Evolutionary conservation across 2,888 invertebrate species (phyloP).

Genomic region (Theretra japonica): DNA sequence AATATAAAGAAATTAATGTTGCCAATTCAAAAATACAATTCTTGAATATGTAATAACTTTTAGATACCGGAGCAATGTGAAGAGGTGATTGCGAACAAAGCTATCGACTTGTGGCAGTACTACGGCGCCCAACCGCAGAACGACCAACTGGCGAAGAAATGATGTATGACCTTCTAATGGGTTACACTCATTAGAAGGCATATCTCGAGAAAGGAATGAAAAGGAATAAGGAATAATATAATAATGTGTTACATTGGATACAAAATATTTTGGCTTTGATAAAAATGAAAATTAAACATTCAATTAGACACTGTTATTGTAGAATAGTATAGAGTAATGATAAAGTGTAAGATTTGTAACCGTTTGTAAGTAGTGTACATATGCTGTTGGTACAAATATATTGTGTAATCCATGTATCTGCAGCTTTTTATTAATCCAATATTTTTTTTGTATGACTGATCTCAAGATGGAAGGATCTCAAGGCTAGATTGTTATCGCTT

Average conservation of each 20-base stretch:
- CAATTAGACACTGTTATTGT: not conserved
- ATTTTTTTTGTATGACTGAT: too few species aligned
- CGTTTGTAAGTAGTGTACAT: conserved; percentile 12
- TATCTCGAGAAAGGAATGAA: not conserved
- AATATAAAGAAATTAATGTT: conserved; percentile 2
- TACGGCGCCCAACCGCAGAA: conserved; percentile 86
- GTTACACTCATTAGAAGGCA: conserved; percentile 77
- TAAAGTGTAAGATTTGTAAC: not conserved
- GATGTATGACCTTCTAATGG: conserved; percentile 84
- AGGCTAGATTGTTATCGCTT: too few species aligned
- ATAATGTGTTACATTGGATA: not conserved
- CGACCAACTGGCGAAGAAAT: conserved; percentile 78
- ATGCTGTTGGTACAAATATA: conserved; percentile 2
- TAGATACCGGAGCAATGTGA: conserved; percentile 92
- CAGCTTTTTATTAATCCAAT: too few species aligned
- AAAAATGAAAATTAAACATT: not conserved
- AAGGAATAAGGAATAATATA: not conserved
- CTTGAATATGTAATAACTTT: not conserved
- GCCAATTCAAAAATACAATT: conserved; percentile 10
- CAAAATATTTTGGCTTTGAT: not conserved
- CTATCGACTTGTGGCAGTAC: conserved; percentile 94
- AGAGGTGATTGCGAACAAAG: conserved; percentile 93
- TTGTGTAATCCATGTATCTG: not conserved
- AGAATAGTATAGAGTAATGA: not conserved
- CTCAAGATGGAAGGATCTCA: too few species aligned